Evolutionary conservation across 2,888 invertebrate species (phyloP).

Genomic region (Catocala nupta): DNA sequence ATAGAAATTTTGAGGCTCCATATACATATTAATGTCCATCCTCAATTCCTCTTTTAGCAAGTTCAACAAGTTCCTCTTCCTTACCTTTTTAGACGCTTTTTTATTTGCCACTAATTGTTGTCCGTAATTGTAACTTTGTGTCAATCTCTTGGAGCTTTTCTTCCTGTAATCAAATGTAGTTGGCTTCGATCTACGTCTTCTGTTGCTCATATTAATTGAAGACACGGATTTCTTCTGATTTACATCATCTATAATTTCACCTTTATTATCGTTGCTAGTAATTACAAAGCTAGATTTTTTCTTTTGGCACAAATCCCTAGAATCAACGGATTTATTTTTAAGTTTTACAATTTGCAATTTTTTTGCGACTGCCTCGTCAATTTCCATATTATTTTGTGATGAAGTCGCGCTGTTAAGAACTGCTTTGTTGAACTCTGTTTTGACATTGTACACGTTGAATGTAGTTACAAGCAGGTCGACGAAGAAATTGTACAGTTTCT

Average conservation of each 20-base stretch:
- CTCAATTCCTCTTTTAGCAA: constrained; percentile 64
- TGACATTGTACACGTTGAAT: constrained; percentile 62
- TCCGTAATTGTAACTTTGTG: constrained; percentile 25
- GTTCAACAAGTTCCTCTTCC: constrained; percentile 60
- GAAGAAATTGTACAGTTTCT: constrained; percentile 69
- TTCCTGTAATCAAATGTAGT: constrained; percentile 46
- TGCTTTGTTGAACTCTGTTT: constrained; percentile 38
- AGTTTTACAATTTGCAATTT: constrained; percentile 43
- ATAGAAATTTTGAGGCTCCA: constrained; percentile 67
- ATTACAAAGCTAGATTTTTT: too few species aligned
- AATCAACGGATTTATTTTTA: not conserved
- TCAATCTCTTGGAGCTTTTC: constrained; percentile 7
- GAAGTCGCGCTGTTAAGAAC: constrained; percentile 13
- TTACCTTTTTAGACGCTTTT: constrained; percentile 38
- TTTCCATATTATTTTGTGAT: constrained; percentile 58
- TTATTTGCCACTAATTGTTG: constrained; percentile 23
- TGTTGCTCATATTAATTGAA: not conserved
- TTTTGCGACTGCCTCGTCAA: constrained; percentile 61
- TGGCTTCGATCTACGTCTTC: constrained; percentile 21
- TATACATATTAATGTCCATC: constrained; percentile 46
- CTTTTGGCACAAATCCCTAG: not conserved
- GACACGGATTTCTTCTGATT: not conserved
- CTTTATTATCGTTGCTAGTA: not conserved
- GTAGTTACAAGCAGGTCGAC: constrained; percentile 71
- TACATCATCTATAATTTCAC: not conserved